Evolutionary conservation across 2,797 vertebrate genomes (phyloP).

Genomic region (Aphelocoma californica): DNA sequence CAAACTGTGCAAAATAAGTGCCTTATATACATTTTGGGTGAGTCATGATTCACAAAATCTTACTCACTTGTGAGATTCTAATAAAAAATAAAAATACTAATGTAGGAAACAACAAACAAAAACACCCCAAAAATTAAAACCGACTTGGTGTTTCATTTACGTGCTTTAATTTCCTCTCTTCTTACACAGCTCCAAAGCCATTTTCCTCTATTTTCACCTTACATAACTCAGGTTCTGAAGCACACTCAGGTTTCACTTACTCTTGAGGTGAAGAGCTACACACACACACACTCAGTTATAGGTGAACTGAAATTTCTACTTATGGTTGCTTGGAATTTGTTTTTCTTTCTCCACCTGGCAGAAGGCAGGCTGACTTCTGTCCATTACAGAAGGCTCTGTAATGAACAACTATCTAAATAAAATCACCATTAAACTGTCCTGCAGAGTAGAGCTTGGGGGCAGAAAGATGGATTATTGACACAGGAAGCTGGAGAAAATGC

Average conservation of each 20-base stretch:
- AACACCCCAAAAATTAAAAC: not conserved
- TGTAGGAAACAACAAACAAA: not conserved
- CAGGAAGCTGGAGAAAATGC: not conserved
- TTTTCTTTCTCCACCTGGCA: too few relatives aligned
- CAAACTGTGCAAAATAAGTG: not conserved
- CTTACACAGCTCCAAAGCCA: not conserved
- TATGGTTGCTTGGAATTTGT: not conserved
- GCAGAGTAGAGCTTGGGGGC: not conserved
- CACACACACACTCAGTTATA: not conserved
- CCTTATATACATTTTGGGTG: not conserved
- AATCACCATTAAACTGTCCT: not conserved
- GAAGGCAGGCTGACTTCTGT: not conserved
- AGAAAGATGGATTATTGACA: not conserved
- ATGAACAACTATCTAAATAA: not conserved
- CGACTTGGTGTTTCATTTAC: accelerated
- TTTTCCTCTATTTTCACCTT: not conserved
- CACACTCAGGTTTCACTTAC: not conserved
- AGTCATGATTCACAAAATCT: not conserved
- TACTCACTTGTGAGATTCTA: not conserved
- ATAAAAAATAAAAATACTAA: not conserved
- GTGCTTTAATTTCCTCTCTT: not conserved
- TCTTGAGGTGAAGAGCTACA: not conserved
- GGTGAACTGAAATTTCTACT: not conserved
- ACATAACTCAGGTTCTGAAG: not conserved
- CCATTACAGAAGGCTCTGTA: not conserved